These are phyloP conservation scores for Zeuzera pyrina DNA, from an alignment of 2,888 invertebrate genomes.

Conservation along the genomic window DNA sequence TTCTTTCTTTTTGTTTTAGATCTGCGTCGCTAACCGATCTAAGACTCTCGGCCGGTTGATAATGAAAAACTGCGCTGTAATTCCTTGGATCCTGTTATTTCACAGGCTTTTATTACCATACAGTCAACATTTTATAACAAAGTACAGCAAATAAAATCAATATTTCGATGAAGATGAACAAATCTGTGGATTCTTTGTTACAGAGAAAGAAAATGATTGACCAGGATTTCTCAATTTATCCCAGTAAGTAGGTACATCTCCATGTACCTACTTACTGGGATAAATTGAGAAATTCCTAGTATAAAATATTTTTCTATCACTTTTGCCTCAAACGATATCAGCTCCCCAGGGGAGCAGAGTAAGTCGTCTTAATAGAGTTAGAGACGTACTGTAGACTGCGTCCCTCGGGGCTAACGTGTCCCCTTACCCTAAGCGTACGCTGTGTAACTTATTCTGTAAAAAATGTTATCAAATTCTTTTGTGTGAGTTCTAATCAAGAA, in stretches of 20 bases:
- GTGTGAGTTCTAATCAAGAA: conserved; percentile 36
- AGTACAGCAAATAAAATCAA: neutral
- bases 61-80: conserved; percentile 42
- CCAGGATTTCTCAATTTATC: conserved; percentile 43
- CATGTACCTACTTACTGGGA: conserved; percentile 48
- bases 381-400: conserved; percentile 49
- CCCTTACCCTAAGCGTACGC: conserved; percentile 40
- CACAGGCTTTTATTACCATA: no score
- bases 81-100: conserved; percentile 35
- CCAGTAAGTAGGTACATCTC: conserved; percentile 51
- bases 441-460: conserved; percentile 30
- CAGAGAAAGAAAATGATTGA: conserved; percentile 23
- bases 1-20: conserved; percentile 31
- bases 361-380: conserved; percentile 69
- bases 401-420: conserved; percentile 49
- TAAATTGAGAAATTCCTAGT: conserved; percentile 52
- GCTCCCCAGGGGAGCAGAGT: conserved; percentile 40
- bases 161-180: neutral
- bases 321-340: conserved; percentile 35
- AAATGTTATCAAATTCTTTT: conserved; percentile 57
- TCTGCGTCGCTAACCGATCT: conserved; percentile 22
- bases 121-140: no score
- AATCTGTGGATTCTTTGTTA: conserved; percentile 11
- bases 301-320: conserved; percentile 54
- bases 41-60: conserved; percentile 28